A percentile compares a stretch with the other conserved stretches of the same genome.
Evolutionary conservation across 2,113 vertebrate species (phyloP).

Genomic region (Elgaria multicarinata): DNA sequence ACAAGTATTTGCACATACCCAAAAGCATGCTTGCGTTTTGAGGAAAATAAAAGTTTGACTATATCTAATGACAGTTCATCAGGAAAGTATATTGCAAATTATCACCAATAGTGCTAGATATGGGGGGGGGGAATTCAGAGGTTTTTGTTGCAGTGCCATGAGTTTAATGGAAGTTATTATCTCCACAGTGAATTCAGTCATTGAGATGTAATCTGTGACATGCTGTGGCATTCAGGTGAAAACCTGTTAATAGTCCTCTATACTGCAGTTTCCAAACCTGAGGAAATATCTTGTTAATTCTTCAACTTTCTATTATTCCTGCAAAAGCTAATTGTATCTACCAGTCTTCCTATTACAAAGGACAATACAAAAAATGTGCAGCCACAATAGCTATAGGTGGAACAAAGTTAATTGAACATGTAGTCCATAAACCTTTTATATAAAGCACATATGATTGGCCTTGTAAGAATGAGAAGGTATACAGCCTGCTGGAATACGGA

Average conservation of each 20-base stretch:
- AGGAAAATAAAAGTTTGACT: constrained; percentile 6
- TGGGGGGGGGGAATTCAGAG: constrained; percentile 40
- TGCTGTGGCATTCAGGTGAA: constrained; percentile 38
- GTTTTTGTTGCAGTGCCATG: constrained; percentile 40
- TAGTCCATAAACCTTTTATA: background rate
- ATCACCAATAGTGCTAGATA: constrained; percentile 40
- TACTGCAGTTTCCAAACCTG: constrained; percentile 12
- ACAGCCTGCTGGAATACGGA: background rate
- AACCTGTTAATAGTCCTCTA: constrained; percentile 27
- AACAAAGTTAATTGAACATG: background rate
- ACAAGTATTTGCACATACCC: background rate
- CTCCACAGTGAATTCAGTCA: constrained; percentile 60
- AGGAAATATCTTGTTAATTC: constrained; percentile 37
- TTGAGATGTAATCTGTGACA: constrained; percentile 65
- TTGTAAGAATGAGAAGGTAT: background rate
- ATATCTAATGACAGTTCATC: constrained; percentile 1
- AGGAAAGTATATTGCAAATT: constrained; percentile 1
- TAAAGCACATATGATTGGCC: background rate
- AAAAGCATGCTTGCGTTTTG: background rate
- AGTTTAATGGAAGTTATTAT: constrained; percentile 53
- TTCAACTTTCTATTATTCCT: constrained; percentile 31
- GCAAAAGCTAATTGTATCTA: constrained; percentile 47
- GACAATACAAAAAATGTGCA: constrained; percentile 14
- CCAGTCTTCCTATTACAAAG: constrained; percentile 17
- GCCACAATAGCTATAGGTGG: background rate